These are phyloP conservation scores for Hozukius guyotensis DNA, from an alignment of 2,797 vertebrate genomes.

Conservation along the genomic window DNA sequence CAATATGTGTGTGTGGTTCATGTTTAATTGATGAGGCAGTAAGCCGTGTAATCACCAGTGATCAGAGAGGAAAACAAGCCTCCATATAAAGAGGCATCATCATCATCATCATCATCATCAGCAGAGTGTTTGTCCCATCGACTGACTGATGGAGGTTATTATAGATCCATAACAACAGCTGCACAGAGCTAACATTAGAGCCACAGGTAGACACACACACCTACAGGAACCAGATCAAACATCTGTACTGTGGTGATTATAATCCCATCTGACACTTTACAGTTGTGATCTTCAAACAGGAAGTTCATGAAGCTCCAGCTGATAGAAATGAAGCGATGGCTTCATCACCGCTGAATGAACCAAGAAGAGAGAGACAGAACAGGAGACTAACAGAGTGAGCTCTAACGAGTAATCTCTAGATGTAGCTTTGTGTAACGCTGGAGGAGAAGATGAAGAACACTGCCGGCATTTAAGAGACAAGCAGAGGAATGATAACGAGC, in stretches of 20 bases:
- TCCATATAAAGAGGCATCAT: constrained; percentile 52
- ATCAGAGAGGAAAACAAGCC: constrained; percentile 61
- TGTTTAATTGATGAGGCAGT: constrained; percentile 71
- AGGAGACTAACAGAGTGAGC: too few relatives aligned
- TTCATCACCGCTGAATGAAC: too few relatives aligned
- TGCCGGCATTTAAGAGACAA: too few relatives aligned
- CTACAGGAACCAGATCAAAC: too few relatives aligned
- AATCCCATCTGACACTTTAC: too few relatives aligned
- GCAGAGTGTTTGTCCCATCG: constrained; percentile 26
- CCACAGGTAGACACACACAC: constrained; percentile 8
- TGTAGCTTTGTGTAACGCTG: not conserved
- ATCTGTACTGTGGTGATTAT: too few relatives aligned
- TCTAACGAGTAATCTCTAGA: too few relatives aligned
- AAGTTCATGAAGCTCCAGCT: not conserved
- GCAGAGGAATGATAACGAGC: too few relatives aligned
- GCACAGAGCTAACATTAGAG: not conserved
- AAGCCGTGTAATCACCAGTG: constrained; percentile 60
- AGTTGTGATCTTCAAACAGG: too few relatives aligned
- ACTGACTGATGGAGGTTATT: constrained; percentile 16
- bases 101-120: too few relatives aligned
- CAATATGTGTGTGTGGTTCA: constrained; percentile 48
- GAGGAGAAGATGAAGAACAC: too few relatives aligned
- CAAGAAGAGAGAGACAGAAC: too few relatives aligned
- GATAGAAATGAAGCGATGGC: not conserved
- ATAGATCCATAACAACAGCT: constrained; percentile 28